Base-by-base conservation (phyloP, 1,140 invertebrate genomes). In the Lerema accius region DNA sequence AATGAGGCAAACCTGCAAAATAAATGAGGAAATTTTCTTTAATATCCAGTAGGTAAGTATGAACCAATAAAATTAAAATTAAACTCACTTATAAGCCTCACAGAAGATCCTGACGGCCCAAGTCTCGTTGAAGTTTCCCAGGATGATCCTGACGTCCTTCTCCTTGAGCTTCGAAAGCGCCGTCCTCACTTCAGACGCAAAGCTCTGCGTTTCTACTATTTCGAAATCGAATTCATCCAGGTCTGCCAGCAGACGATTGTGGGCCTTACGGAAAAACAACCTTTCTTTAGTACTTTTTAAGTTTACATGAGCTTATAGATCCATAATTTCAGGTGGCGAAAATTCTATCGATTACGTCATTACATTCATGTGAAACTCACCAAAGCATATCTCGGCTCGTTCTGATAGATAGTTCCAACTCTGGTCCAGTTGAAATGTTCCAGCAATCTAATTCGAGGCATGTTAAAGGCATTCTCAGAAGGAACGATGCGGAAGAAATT, bases 401-500 rank as follows among this genome's bases (percentile, higher is more conserved):
- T 99, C 86, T 99, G 98, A 88, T 99, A 99, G 50, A 99, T 95
- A 0, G 98, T 99, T 0, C 98, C 98, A 7, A 99, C 98, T 51
- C 97, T 93, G 0, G 97, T 99, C 99, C 99, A 99, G 89, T 99
- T 99, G 92, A 98, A 99, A 76, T 95, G 93, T 74, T 95, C 93
- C 43, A 99, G 92, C 1, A 99, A 92, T 1, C 96, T 94, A 23
- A 99, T 93, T 23, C 98, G 93, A 0, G 98, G 98, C 2, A 95
- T 93, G 91, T 99, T 99, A 91, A 99, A 98, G 35, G 98, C 98
- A 79, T 97, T 98, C 86, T 98, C 97, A 26, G 96, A 98, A 3
- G 98, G 98, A 16, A 98, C 98, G 62, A 99, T 96, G 13, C 98
- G 95, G 91, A 98, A 99, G 92, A 99, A 99, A 90, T 99, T 99